phyloP scores from a whole-genome alignment of 2,888 invertebrate species.

The Hypomecis punctinalis region DNA sequence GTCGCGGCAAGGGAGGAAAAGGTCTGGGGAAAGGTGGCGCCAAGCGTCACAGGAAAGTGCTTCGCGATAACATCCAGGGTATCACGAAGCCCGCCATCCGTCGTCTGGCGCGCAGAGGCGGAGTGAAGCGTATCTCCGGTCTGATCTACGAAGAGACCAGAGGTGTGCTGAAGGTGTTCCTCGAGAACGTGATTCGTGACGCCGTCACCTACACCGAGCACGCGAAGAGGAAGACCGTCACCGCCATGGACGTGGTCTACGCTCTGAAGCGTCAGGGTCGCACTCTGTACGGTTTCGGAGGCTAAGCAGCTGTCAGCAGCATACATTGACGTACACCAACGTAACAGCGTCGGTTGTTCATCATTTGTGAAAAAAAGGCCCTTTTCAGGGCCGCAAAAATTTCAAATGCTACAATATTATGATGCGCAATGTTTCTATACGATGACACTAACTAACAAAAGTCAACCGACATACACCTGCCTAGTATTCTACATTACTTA shows the following conservation, averaged over 20 bases:
- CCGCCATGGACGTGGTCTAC: constrained; percentile 92
- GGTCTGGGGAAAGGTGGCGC: constrained; percentile 92
- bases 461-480: too few relatives aligned
- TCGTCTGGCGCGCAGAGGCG: constrained; percentile 89
- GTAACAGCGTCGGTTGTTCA: too few relatives aligned
- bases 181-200: constrained; percentile 92
- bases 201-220: constrained; percentile 93
- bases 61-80: constrained; percentile 92
- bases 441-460: too few relatives aligned
- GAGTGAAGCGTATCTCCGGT: constrained; percentile 67
- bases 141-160: constrained; percentile 86
- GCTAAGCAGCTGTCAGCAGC: constrained; percentile 48
- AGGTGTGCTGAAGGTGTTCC: constrained; percentile 91
- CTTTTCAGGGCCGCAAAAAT: background rate
- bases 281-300: constrained; percentile 92
- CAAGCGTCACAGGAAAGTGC: constrained; percentile 91
- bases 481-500: too few relatives aligned
- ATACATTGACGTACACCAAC: background rate
- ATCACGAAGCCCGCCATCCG: constrained; percentile 92
- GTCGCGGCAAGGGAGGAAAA: constrained; percentile 48
- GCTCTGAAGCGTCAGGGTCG: constrained; percentile 90
- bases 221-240: constrained; percentile 91
- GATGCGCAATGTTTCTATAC: too few relatives aligned
- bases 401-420: background rate
- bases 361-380: background rate